Evolutionary conservation across 1,140 invertebrate genomes (phyloP), one percentile per base, ranked within the genome.

Genomic region (Dufourea novaeangliae): DNA sequence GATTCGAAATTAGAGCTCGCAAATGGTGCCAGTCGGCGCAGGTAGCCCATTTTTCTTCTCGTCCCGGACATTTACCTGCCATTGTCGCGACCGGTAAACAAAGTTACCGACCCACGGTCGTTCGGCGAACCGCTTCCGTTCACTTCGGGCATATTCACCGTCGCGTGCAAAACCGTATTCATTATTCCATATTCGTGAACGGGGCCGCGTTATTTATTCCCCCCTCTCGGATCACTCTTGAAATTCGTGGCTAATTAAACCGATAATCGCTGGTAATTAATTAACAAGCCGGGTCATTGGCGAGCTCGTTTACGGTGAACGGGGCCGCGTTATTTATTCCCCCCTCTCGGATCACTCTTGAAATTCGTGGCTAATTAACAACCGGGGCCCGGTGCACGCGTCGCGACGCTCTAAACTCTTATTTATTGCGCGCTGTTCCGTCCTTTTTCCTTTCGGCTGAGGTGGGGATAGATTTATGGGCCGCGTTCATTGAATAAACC

Each of bases 401-500:
- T 22, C 34, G 17, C 5, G 41, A 12, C 44, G 46, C 1, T 29
- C 25, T 54, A 20, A 59, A 69, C 41, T 68, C 29, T 7, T 32
- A n/a, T 32, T 62, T 39, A 54, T 29, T 52, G 44, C 34, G 34
- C 34, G 34, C 3, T 50, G 46, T 50, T 50, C 34, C 34, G 34
- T 37, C 34, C 34, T 8, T 8, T 3, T 8, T 37, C 34, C 34
- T 37, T 37, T 8, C 3, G 34, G n/a, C n/a, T n/a, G 46, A n/a
- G 46, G 17, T 4, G 20, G 46, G 59, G 39, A 57, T 17, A 25
- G 32, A 76, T 76, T 76, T 76, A 76, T 22, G 66, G 34, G 0
- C n/a, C 39, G n/a, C 14, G 29, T 32, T 69, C 29, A 25, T 76
- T n/a, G 64, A 69, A 69, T 59, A 76, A 76, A 76, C 73, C 64